Base-by-base conservation (phyloP, 1,140 invertebrate genomes). In the Drosophila mayri region DNA sequence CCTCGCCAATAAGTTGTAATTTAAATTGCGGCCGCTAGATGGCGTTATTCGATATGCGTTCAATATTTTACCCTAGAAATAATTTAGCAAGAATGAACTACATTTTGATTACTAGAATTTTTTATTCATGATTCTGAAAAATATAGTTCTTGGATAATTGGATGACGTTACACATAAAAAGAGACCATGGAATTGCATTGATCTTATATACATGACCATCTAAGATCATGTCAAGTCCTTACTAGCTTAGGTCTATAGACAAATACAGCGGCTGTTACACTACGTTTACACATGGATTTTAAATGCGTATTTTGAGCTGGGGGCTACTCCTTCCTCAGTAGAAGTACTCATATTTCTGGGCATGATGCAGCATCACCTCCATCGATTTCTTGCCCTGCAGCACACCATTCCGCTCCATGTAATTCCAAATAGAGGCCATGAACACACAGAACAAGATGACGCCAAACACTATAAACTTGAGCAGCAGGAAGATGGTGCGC, bases 351-450 rank as follows among this genome's bases (percentile, higher is more conserved):
- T 90, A 90, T 47, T 90, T 90, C 41, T 90, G 86, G 4, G 81
- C 81, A 58, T 84, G 78, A 30, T 67, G 81, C 46, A 94, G 82
- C 86, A 93, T 92, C 43, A 95, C 90, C 83, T 95, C 93, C 94
- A 96, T 95, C 3, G 93, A 93, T 40, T 94, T 92, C 84, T 94
- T 94, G 20, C 95, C 95, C n/a, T 96, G 95, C 87, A 95, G 94
- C 7, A 97, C 93, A 57, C 96, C 96, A 93, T 97, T 96, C 73
- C 93, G 94, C 91, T 97, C 97, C 62, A 97, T 95, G 65, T 94
- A 94, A 91, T 97, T 96, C 96, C 96, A 97, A 76, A 97, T 90
- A 18, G 95, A 94, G 55, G 95, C 95, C 96, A 97, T 97, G 67
- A 96, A 94, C 37, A 96, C 71, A 64, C 94, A 94, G 90, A 97